A percentile compares a stretch with the other conserved stretches of the same genome.
These are phyloP conservation scores for Leptestheria dahalacensis DNA, from an alignment of 1,140 invertebrate species.

Conservation along the genomic window DNA sequence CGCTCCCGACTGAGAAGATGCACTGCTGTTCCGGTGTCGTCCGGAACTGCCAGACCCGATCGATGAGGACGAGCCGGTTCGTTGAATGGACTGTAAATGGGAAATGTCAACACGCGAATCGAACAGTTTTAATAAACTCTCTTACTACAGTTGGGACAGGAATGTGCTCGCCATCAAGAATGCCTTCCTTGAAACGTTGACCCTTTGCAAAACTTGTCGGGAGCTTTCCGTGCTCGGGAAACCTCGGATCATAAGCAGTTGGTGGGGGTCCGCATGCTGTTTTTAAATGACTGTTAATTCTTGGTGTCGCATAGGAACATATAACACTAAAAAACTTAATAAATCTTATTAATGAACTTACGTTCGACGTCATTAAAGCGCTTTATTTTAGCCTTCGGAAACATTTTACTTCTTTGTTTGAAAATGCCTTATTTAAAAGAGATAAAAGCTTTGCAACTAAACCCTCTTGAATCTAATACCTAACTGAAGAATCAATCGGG, in stretches of 20 bases:
- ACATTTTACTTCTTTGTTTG: neutral
- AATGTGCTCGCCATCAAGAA: neutral
- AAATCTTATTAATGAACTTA: neutral
- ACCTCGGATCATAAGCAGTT: conserved; percentile 13
- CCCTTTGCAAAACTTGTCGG: neutral
- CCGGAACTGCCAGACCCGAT: neutral
- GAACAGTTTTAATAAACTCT: neutral
- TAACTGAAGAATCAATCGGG: too few relatives aligned
- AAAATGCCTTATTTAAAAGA: too few relatives aligned
- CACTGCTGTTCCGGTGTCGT: neutral
- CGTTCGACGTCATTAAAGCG: neutral
- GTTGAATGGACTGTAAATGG: neutral
- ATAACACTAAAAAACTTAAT: neutral
- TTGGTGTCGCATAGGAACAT: neutral
- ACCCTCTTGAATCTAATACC: neutral
- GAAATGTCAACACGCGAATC: neutral
- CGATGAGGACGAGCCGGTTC: conserved; percentile 4
- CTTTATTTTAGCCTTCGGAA: neutral
- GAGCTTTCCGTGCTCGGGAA: neutral
- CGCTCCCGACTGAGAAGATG: neutral
- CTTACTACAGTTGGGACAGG: neutral
- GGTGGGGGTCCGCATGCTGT: conserved; percentile 11
- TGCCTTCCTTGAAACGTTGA: neutral
- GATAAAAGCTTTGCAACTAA: neutral
- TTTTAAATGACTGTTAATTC: too few relatives aligned